Percentiles rank a stretch among this genome's conserved stretches.
These are phyloP conservation scores for Typhlichthys eigenmanni DNA, from an alignment of 2,797 vertebrate genomes.

Conservation along the genomic window DNA sequence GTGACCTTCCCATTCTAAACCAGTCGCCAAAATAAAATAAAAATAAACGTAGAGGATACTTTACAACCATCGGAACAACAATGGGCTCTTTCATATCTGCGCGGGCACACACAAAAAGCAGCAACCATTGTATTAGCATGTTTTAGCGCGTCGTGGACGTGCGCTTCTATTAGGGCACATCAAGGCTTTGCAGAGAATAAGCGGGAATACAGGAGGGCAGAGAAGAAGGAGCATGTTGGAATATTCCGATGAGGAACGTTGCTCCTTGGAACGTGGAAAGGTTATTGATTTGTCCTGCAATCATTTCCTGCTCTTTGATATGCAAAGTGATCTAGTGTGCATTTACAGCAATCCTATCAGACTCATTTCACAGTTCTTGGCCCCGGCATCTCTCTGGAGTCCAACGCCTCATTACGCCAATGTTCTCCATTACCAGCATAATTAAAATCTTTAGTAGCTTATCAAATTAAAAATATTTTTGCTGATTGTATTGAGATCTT, in stretches of 20 bases:
- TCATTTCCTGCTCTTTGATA: conserved; percentile 99
- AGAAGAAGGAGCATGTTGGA: conserved; percentile 50
- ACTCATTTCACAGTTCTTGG: conserved; percentile 99
- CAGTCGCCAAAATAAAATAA: conserved; percentile 65
- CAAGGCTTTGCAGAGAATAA: conserved; percentile 62
- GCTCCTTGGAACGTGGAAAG: conserved; percentile 84
- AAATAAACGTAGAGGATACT: conserved; percentile 47
- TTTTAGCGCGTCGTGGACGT: conserved; percentile 54
- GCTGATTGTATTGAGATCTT: conserved; percentile 99
- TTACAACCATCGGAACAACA: conserved; percentile 37
- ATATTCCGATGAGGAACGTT: conserved; percentile 67
- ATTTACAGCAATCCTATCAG: conserved; percentile 99
- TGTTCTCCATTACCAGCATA: conserved; percentile 99
- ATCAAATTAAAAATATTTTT: conserved; percentile 99
- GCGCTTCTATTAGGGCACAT: conserved; percentile 64
- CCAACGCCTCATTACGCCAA: conserved; percentile 99
- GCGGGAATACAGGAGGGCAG: conserved; percentile 53
- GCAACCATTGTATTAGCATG: conserved; percentile 46
- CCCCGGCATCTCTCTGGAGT: conserved; percentile 94
- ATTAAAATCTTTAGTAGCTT: conserved; percentile 99
- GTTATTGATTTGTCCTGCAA: conserved; percentile 99
- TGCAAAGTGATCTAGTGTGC: conserved; percentile 98
- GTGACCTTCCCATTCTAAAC: conserved; percentile 91
- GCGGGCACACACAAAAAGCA: conserved; percentile 20
- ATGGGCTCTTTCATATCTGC: conserved; percentile 40